phyloP scores from a whole-genome alignment of 2,797 vertebrate species.

The Thunnus albacares region DNA sequence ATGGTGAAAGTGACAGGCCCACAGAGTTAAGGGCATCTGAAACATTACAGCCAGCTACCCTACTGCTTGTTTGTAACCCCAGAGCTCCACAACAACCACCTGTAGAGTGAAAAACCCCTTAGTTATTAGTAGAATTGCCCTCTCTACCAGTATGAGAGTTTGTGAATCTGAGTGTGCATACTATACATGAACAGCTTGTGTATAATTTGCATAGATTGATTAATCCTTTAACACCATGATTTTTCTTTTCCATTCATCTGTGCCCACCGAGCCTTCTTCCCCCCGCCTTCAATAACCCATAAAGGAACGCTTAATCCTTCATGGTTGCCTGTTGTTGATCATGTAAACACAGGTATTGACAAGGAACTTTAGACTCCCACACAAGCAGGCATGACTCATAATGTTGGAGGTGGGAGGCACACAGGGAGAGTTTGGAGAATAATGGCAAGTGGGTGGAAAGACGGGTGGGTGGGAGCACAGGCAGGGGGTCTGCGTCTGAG shows the following conservation, averaged over 20 bases:
- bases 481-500: constrained; percentile 24
- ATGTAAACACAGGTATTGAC: constrained; percentile 36
- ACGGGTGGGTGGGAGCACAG: constrained; percentile 30
- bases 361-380: constrained; percentile 37
- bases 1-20: not conserved
- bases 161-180: not conserved
- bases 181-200: not conserved
- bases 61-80: constrained; percentile 18
- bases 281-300: not conserved
- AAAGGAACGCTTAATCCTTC: too few species aligned
- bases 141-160: not conserved
- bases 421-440: constrained; percentile 25
- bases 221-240: not conserved
- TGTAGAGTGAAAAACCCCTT: constrained; percentile 1
- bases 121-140: not conserved
- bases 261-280: not conserved
- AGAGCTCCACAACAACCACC: constrained; percentile 9
- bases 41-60: not conserved
- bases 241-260: not conserved
- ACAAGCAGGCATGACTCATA: constrained; percentile 44
- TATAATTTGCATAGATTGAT: not conserved
- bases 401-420: constrained; percentile 6
- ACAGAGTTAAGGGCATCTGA: too few species aligned
- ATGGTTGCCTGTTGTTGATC: not conserved
- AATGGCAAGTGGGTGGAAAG: constrained; percentile 53